These are phyloP conservation scores for Mirounga angustirostris DNA, from an alignment of 2,113 vertebrate species.

Conservation along the genomic window DNA sequence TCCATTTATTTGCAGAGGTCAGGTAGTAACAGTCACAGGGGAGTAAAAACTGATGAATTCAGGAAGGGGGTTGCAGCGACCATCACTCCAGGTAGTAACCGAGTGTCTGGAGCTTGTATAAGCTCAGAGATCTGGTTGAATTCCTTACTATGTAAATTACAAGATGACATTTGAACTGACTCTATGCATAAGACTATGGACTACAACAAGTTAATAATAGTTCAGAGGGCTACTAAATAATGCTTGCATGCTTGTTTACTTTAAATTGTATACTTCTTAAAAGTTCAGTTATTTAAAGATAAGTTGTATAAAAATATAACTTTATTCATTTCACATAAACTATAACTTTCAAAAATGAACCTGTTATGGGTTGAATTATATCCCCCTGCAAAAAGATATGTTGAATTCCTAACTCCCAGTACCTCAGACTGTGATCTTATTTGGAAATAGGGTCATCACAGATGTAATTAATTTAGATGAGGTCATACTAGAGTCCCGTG, in stretches of 20 bases:
- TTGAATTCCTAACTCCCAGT: not conserved
- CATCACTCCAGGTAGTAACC: not conserved
- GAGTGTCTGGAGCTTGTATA: not conserved
- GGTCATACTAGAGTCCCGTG: not conserved
- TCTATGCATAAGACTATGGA: not conserved
- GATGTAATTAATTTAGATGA: not conserved
- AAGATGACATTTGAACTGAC: not conserved
- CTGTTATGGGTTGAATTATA: not conserved
- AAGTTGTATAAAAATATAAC: not conserved
- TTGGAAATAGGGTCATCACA: not conserved
- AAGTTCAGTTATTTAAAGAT: slow-evolving; percentile 12
- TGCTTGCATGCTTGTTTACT: not conserved
- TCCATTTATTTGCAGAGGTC: slow-evolving; percentile 56
- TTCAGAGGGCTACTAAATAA: slow-evolving; percentile 27
- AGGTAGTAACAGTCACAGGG: not conserved
- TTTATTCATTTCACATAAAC: slow-evolving; percentile 48
- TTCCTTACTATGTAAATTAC: not conserved
- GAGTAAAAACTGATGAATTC: slow-evolving; percentile 37
- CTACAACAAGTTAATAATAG: slow-evolving; percentile 33
- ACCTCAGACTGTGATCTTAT: slow-evolving; percentile 1
- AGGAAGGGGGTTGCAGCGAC: not conserved
- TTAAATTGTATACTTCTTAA: not conserved
- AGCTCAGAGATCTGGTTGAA: not conserved
- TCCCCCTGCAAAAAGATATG: not conserved
- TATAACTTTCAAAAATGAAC: slow-evolving; percentile 37